Conservation (phyloP, 2,113 vertebrate species). For the Shinisaurus crocodilurus region DNA sequence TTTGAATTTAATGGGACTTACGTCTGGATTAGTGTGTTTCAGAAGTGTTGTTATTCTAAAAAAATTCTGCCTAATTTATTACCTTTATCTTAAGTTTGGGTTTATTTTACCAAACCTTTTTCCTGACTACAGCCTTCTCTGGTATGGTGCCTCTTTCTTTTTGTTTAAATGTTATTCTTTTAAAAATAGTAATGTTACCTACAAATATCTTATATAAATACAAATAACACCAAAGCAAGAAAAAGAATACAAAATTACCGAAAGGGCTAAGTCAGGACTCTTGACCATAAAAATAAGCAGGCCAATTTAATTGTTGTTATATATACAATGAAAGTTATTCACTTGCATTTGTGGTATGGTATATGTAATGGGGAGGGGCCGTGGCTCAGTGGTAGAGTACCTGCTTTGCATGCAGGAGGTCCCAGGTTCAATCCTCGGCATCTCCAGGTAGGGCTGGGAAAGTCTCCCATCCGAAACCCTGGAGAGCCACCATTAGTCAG, state of each 20-base stretch:
- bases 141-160: not conserved
- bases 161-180: not conserved
- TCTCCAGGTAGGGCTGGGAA: too few relatives aligned
- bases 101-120: not conserved
- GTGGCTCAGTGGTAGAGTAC: too few relatives aligned
- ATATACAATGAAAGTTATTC: not conserved
- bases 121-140: not conserved
- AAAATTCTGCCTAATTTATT: not conserved
- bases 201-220: not conserved
- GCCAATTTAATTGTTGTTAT: not conserved
- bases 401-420: too few relatives aligned
- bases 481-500: too few relatives aligned
- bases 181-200: not conserved
- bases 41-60: not conserved
- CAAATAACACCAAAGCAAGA: not conserved
- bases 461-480: too few relatives aligned
- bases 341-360: too few relatives aligned
- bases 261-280: not conserved
- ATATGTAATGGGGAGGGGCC: too few relatives aligned
- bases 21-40: not conserved
- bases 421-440: too few relatives aligned
- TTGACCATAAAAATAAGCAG: not conserved
- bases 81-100: not conserved
- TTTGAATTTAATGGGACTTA: not conserved
- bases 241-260: not conserved